Conservation (phyloP, 2,888 invertebrate species). For the Odontocolon sp. region DNA sequence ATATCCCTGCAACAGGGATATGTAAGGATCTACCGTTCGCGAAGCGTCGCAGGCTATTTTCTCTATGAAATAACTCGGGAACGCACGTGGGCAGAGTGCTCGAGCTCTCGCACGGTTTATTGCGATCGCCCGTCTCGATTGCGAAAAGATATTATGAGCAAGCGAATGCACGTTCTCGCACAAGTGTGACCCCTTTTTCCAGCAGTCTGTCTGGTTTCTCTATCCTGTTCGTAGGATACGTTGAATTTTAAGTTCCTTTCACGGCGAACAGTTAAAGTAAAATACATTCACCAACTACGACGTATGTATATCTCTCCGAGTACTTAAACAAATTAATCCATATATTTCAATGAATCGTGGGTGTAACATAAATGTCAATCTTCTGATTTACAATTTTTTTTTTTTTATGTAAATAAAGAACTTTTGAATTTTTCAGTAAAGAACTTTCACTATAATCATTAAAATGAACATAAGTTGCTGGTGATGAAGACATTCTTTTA, state of each 20-base stretch:
- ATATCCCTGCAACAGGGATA: slow-evolving; percentile 32
- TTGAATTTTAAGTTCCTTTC: slow-evolving; percentile 35
- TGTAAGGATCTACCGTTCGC: slow-evolving; percentile 40
- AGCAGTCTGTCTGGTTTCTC: background rate
- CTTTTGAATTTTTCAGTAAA: background rate
- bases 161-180: slow-evolving; percentile 31
- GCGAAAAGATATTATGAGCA: slow-evolving; percentile 59
- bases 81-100: slow-evolving; percentile 51
- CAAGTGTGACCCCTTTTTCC: slow-evolving; percentile 63
- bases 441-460: background rate
- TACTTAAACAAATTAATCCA: no score
- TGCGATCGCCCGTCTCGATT: slow-evolving; percentile 57
- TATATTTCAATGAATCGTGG: no score
- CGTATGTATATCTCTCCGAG: no score
- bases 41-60: slow-evolving; percentile 34
- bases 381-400: no score
- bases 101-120: slow-evolving; percentile 27
- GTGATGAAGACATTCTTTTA: no score
- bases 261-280: no score
- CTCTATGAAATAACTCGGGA: slow-evolving; percentile 49
- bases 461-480: no score
- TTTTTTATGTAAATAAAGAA: background rate
- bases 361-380: background rate
- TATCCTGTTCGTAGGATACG: slow-evolving; percentile 17
- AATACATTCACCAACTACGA: no score